These are phyloP conservation scores for Lasioglossum morio DNA, from an alignment of 2,888 invertebrate species.

Conservation along the genomic window DNA sequence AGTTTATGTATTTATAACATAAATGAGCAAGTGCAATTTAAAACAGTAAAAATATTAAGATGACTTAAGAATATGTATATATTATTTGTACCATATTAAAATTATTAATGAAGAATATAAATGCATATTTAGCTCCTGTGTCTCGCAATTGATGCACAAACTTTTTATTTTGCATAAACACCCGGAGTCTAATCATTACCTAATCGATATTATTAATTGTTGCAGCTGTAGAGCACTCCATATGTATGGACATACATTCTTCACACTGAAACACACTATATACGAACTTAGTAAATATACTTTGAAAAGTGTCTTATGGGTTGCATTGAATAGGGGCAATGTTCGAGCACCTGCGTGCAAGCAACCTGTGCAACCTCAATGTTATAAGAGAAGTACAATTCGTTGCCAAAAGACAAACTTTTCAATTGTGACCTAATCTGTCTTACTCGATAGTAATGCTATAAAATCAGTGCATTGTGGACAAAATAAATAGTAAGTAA, in stretches of 20 bases:
- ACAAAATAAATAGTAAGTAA: neutral
- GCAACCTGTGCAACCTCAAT: conserved; percentile 63
- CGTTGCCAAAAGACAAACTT: neutral
- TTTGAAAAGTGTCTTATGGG: neutral
- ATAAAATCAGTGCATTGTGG: neutral
- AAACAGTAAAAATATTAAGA: too few relatives aligned
- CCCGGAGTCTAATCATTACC: too few relatives aligned
- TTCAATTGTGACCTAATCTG: neutral
- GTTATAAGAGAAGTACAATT: neutral
- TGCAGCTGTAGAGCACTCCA: neutral
- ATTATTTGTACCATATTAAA: too few relatives aligned
- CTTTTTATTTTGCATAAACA: too few relatives aligned
- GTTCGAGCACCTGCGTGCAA: conserved; percentile 61
- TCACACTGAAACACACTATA: too few relatives aligned
- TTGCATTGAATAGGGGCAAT: conserved; percentile 47
- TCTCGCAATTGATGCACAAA: too few relatives aligned
- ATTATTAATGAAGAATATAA: too few relatives aligned
- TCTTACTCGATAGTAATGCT: neutral
- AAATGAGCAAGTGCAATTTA: too few relatives aligned
- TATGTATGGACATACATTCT: too few relatives aligned
- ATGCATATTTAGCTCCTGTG: too few relatives aligned
- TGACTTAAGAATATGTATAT: too few relatives aligned
- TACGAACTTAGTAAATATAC: neutral
- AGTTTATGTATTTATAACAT: too few relatives aligned
- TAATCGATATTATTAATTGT: neutral